phyloP scores from a whole-genome alignment of 1,140 invertebrate genomes.

The Microplitis demolitor region DNA sequence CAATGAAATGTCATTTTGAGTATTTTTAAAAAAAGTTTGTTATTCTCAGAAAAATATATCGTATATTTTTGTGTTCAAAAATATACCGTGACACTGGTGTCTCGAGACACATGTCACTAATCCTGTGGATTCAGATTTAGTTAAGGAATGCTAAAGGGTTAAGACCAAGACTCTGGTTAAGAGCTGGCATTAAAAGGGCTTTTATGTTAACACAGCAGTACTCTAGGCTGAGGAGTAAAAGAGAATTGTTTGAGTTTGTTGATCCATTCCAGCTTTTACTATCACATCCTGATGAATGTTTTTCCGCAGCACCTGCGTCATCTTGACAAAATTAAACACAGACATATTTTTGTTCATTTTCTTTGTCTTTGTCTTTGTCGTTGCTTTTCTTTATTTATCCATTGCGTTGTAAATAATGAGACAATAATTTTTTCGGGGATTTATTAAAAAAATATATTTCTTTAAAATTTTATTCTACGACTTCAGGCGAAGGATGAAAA shows the following conservation, averaged over 20 bases:
- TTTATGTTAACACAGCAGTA: background rate
- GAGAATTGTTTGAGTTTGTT: slow-evolving; percentile 23
- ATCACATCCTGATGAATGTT: slow-evolving; percentile 59
- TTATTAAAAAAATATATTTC: background rate
- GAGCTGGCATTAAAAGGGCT: slow-evolving; percentile 7
- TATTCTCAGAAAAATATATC: background rate
- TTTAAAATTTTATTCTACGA: no score
- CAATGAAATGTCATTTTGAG: no score
- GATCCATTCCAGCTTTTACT: slow-evolving; percentile 39
- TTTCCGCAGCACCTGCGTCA: slow-evolving; percentile 53
- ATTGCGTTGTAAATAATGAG: background rate
- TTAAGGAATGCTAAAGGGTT: slow-evolving; percentile 8
- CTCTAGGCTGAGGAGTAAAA: no score
- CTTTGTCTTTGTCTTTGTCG: slow-evolving; percentile 30
- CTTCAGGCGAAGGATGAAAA: no score
- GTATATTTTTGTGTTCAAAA: background rate
- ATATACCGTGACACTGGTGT: background rate
- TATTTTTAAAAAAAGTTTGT: no score
- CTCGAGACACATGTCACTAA: slow-evolving; percentile 13
- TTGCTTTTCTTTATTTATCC: slow-evolving; percentile 32
- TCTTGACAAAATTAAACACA: background rate
- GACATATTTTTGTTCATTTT: slow-evolving; percentile 44
- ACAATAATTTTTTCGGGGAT: background rate
- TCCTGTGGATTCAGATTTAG: slow-evolving; percentile 11
- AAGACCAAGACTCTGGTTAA: background rate